Conservation (phyloP, 2,113 vertebrate genomes). For the Pleuronectes platessa region DNA sequence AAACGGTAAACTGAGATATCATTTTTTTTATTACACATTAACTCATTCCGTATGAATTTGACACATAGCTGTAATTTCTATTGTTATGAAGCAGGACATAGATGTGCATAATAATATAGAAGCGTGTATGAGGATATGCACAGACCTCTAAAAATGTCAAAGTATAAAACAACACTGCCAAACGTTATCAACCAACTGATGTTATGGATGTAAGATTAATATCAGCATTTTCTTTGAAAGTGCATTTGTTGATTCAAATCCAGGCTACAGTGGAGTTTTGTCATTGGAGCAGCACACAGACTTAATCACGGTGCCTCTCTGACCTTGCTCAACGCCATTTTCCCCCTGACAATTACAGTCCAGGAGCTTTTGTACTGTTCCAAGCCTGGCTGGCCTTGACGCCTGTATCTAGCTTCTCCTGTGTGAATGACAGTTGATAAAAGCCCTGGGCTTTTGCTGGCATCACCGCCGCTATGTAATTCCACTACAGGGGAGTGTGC, state of each 20-base stretch:
- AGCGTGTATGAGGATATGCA: background rate
- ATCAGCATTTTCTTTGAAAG: constrained; percentile 26
- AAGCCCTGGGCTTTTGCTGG: constrained; percentile 71
- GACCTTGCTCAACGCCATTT: constrained; percentile 71
- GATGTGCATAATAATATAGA: background rate
- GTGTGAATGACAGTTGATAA: constrained; percentile 77
- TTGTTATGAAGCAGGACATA: background rate
- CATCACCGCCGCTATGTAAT: constrained; percentile 71
- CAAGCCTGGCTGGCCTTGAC: constrained; percentile 68
- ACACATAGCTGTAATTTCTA: background rate
- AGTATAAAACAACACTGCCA: background rate
- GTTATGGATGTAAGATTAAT: constrained; percentile 11
- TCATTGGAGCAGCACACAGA: constrained; percentile 33
- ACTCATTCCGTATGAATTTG: background rate
- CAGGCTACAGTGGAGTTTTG: constrained; percentile 45
- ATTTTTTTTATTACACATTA: too few species aligned
- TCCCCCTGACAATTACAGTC: constrained; percentile 71
- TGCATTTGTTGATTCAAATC: constrained; percentile 47
- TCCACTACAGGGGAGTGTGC: constrained; percentile 76
- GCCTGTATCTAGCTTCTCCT: constrained; percentile 67
- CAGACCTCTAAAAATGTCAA: background rate
- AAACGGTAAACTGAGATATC: too few species aligned
- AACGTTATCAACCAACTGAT: constrained; percentile 3
- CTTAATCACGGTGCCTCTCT: constrained; percentile 52
- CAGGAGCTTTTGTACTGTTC: constrained; percentile 75